phyloP scores from a whole-genome alignment of 2,797 vertebrate genomes.

The Cyclopterus lumpus region DNA sequence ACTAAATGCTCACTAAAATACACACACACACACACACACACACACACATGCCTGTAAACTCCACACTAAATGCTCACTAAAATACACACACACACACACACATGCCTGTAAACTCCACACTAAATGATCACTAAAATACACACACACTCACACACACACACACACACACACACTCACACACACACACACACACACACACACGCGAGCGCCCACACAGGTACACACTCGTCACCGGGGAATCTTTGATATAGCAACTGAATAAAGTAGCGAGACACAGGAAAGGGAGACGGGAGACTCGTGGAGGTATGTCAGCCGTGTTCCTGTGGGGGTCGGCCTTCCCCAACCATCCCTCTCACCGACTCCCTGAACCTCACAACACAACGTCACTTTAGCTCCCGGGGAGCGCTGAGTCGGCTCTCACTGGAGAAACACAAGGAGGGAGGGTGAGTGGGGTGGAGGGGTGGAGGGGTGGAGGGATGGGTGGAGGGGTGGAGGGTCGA shows the following conservation, averaged over 20 bases:
- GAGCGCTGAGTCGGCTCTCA: too few relatives aligned
- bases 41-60: too few relatives aligned
- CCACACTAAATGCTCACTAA: too few relatives aligned
- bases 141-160: constrained; percentile 22
- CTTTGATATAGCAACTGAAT: constrained; percentile 77
- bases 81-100: constrained; percentile 40
- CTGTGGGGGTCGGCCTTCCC: constrained; percentile 52
- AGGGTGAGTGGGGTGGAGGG: too few relatives aligned
- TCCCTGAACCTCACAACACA: too few relatives aligned
- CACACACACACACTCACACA: neutral
- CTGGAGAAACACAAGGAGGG: too few relatives aligned
- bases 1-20: too few relatives aligned
- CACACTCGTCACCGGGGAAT: constrained; percentile 60
- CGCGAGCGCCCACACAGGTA: constrained; percentile 37
- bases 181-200: constrained; percentile 39
- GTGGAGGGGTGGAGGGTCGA: too few relatives aligned
- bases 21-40: constrained; percentile 27
- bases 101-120: too few relatives aligned
- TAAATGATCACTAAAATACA: too few relatives aligned
- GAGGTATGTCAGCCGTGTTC: constrained; percentile 66
- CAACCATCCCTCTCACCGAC: constrained; percentile 43
- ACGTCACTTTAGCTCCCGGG: too few relatives aligned
- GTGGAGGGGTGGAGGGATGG: too few relatives aligned
- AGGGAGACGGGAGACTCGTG: constrained; percentile 51
- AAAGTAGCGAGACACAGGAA: constrained; percentile 69